These are phyloP conservation scores for Triplophysa yarkandensis DNA, from an alignment of 2,797 vertebrate species.

Conservation along the genomic window DNA sequence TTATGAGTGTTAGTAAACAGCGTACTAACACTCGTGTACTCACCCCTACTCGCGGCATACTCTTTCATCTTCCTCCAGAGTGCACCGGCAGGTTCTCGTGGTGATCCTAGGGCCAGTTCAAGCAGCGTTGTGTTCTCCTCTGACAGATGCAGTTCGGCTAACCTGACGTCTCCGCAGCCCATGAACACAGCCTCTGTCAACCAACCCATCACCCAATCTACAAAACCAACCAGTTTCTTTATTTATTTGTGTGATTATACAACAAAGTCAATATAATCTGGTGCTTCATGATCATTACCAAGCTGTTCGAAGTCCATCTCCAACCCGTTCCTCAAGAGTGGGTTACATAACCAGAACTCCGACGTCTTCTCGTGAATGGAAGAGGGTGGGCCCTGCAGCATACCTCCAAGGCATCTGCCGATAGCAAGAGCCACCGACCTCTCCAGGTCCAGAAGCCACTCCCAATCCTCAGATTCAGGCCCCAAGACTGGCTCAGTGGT, in stretches of 20 bases:
- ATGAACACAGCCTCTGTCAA: slow-evolving; percentile 76
- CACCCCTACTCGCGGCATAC: slow-evolving; percentile 76
- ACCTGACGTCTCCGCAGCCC: slow-evolving; percentile 69
- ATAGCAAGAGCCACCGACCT: slow-evolving; percentile 77
- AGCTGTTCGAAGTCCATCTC: slow-evolving; percentile 80
- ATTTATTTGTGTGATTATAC: background rate
- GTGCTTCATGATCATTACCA: slow-evolving; percentile 64
- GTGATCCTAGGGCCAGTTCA: slow-evolving; percentile 76
- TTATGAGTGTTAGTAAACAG: too few relatives aligned
- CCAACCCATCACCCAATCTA: slow-evolving; percentile 72
- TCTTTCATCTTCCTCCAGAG: slow-evolving; percentile 82
- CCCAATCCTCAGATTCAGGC: slow-evolving; percentile 70
- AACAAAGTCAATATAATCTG: background rate
- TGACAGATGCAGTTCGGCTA: slow-evolving; percentile 71
- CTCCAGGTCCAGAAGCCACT: slow-evolving; percentile 81
- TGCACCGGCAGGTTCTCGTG: slow-evolving; percentile 69
- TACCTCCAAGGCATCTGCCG: slow-evolving; percentile 79
- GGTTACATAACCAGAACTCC: slow-evolving; percentile 78
- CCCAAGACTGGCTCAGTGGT: slow-evolving; percentile 54
- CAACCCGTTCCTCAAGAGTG: slow-evolving; percentile 80
- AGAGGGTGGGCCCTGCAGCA: slow-evolving; percentile 76
- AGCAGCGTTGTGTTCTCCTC: slow-evolving; percentile 75
- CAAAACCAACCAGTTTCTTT: background rate
- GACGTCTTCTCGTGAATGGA: slow-evolving; percentile 75
- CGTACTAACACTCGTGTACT: background rate